Percentiles rank a stretch among this genome's conserved stretches.
Conservation (phyloP, 2,113 vertebrate genomes). For the Rhea pennata region DNA sequence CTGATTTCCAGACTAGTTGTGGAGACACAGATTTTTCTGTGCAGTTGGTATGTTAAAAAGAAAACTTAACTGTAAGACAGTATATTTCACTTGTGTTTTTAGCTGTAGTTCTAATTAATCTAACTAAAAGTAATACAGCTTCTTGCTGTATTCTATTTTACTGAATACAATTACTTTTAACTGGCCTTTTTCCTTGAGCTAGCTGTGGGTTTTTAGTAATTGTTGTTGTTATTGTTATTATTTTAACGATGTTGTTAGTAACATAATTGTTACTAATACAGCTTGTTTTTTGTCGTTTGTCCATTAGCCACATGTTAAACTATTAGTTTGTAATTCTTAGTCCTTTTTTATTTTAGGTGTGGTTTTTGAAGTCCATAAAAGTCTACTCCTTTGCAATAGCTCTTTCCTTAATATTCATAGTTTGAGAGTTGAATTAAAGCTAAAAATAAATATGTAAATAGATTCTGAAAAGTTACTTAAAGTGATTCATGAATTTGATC, state of each 20-base stretch:
- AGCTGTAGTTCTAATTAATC: neutral
- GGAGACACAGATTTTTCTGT: neutral
- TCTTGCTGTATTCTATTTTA: neutral
- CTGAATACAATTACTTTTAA: neutral
- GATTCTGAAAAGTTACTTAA: neutral
- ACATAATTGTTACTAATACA: neutral
- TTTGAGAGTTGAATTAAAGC: neutral
- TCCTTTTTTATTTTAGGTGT: neutral
- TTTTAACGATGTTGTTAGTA: no score
- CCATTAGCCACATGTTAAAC: neutral
- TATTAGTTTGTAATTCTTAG: neutral
- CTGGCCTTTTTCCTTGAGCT: rapidly evolving
- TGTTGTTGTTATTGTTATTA: no score
- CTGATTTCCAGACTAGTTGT: neutral
- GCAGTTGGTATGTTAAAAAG: neutral
- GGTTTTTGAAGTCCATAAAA: neutral
- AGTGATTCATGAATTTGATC: neutral
- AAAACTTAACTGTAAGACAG: neutral
- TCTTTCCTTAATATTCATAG: neutral
- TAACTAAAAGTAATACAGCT: neutral
- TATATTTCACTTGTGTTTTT: neutral
- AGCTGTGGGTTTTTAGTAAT: neutral
- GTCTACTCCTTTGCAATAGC: neutral
- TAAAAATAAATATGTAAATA: neutral
- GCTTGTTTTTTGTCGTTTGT: neutral